Evolutionary conservation across 2,113 vertebrate species (phyloP).

Genomic region (Nerophis lumbriciformis): DNA sequence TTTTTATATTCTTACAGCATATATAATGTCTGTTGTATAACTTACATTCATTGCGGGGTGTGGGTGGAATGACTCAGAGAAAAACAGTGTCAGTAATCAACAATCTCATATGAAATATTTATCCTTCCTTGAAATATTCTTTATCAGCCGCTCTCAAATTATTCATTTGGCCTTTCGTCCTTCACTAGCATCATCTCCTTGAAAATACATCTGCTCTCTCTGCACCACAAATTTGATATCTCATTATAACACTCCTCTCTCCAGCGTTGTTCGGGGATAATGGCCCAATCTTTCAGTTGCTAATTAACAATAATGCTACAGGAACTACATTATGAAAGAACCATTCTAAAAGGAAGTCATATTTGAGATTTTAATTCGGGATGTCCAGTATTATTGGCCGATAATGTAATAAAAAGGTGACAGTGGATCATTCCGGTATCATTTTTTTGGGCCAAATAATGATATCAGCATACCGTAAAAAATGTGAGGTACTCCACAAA

Average conservation of each 20-base stretch:
- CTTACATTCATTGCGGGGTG: neutral
- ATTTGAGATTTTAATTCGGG: no score
- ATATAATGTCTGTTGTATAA: neutral
- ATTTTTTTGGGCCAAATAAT: no score
- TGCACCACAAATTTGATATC: constrained; percentile 11
- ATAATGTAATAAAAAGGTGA: no score
- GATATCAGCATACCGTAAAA: no score
- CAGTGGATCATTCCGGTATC: no score
- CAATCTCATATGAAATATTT: constrained; percentile 6
- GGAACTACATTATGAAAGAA: no score
- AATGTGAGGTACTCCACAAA: no score
- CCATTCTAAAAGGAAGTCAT: no score
- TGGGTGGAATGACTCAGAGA: constrained; percentile 22
- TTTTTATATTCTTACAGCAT: neutral
- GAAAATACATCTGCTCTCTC: constrained; percentile 13
- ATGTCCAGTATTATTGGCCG: no score
- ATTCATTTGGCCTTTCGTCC: constrained; percentile 1
- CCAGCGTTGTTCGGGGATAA: constrained; percentile 6
- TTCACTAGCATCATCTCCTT: constrained; percentile 7
- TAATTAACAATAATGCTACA: neutral
- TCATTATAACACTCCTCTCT: constrained; percentile 1
- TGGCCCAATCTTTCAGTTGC: neutral
- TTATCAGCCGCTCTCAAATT: neutral
- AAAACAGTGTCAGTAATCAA: constrained; percentile 17
- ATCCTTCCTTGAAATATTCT: constrained; percentile 6